phyloP scores from a whole-genome alignment of 1,140 invertebrate genomes.

The Euura lappo region DNA sequence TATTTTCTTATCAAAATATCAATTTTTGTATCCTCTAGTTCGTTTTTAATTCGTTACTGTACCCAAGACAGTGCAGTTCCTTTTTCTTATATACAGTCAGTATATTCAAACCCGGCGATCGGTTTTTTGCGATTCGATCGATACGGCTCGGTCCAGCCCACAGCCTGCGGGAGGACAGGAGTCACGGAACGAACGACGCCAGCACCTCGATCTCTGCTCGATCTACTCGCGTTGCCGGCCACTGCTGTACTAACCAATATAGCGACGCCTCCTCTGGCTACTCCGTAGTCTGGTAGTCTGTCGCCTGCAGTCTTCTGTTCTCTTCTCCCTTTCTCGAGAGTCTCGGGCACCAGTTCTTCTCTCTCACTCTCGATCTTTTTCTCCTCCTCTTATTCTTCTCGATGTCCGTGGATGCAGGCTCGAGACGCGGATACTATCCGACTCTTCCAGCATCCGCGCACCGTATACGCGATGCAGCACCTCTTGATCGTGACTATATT shows the following conservation, averaged over 20 bases:
- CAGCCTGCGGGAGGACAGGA: background rate
- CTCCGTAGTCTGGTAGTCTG: background rate
- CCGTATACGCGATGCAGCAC: too few species aligned
- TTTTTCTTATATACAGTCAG: too few species aligned
- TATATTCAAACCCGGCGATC: too few species aligned
- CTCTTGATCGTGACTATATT: too few species aligned
- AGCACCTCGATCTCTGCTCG: background rate
- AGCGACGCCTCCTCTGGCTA: background rate
- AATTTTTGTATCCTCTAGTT: too few species aligned
- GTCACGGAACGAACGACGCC: background rate
- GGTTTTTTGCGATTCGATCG: too few species aligned
- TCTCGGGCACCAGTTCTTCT: constrained; percentile 15
- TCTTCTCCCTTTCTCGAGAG: background rate
- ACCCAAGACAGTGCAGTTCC: too few species aligned
- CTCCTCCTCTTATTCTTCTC: too few species aligned
- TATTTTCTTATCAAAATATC: background rate
- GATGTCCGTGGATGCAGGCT: too few species aligned
- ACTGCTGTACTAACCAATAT: background rate
- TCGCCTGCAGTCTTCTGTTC: background rate
- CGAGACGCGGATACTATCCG: too few species aligned
- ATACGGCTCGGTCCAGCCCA: background rate
- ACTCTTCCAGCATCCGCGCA: too few species aligned
- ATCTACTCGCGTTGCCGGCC: background rate
- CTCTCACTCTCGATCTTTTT: background rate
- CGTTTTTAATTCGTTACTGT: too few species aligned